Evolutionary conservation across 2,797 vertebrate species (phyloP).

Genomic region (Hyperoplus lanceolatus): DNA sequence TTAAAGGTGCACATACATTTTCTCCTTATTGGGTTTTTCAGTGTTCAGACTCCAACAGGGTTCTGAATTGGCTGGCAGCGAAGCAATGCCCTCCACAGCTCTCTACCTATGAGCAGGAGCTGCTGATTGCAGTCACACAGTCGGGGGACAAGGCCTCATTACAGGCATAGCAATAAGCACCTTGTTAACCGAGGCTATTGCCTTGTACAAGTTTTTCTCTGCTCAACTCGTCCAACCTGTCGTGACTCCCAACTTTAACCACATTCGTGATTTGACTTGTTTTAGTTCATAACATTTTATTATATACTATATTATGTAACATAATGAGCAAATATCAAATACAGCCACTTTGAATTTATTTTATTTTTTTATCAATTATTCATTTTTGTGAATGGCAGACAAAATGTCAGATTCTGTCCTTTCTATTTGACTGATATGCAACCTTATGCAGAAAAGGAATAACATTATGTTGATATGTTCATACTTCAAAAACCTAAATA

Average conservation of each 20-base stretch:
- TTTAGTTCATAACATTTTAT: neutral
- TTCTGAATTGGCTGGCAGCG: conserved; percentile 46
- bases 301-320: neutral
- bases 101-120: conserved; percentile 17
- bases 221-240: neutral
- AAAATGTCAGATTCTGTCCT: neutral
- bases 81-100: conserved; percentile 34
- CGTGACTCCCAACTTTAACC: neutral
- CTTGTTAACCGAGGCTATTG: neutral
- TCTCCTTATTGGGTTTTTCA: conserved; percentile 24
- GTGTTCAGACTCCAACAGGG: conserved; percentile 50
- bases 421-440: neutral
- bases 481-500: neutral
- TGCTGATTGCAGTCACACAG: neutral
- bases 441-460: neutral
- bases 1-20: too few relatives aligned
- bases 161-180: neutral
- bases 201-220: conserved; percentile 8
- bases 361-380: neutral
- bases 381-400: neutral
- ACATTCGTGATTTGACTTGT: neutral
- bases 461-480: neutral
- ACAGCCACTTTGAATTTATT: neutral
- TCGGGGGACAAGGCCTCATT: conserved; percentile 17
- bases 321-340: neutral